Evolutionary conservation across 2,113 vertebrate genomes (phyloP).

Genomic region (Chionodraco myersi): DNA sequence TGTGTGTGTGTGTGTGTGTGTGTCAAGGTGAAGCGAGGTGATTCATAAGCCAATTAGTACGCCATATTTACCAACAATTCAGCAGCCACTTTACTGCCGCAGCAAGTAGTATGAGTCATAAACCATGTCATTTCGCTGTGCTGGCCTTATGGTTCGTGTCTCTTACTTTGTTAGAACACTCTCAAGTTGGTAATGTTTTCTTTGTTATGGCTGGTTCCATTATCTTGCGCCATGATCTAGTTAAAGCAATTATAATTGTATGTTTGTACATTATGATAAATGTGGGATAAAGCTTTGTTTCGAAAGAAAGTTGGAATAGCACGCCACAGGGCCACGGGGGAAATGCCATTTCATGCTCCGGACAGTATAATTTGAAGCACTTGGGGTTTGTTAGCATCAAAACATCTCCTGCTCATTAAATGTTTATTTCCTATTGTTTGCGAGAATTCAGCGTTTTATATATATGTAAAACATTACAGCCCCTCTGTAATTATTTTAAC

Average conservation of each 20-base stretch:
- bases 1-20: constrained; percentile 10
- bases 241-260: constrained; percentile 5
- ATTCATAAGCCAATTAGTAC: constrained; percentile 41
- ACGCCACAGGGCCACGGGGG: constrained; percentile 38
- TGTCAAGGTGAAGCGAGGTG: constrained; percentile 28
- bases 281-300: constrained; percentile 34
- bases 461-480: constrained; percentile 26
- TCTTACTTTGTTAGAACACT: constrained; percentile 1
- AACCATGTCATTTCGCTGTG: neutral
- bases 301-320: constrained; percentile 40
- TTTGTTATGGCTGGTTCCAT: constrained; percentile 7
- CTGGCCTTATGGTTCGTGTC: neutral
- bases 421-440: constrained; percentile 15
- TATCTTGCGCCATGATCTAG: constrained; percentile 10
- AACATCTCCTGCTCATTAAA: constrained; percentile 54
- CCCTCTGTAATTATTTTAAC: constrained; percentile 58
- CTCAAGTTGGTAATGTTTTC: constrained; percentile 13
- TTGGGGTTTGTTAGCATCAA: constrained; percentile 55
- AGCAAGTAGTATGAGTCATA: constrained; percentile 6
- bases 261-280: constrained; percentile 24
- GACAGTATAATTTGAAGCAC: constrained; percentile 32
- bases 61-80: constrained; percentile 39
- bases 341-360: constrained; percentile 59
- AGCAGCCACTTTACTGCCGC: constrained; percentile 38
- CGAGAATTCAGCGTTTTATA: constrained; percentile 32